Evolutionary conservation across 2,888 invertebrate genomes (phyloP), one percentile per base, ranked within the genome.

Genomic region (Tortrix viridana): DNA sequence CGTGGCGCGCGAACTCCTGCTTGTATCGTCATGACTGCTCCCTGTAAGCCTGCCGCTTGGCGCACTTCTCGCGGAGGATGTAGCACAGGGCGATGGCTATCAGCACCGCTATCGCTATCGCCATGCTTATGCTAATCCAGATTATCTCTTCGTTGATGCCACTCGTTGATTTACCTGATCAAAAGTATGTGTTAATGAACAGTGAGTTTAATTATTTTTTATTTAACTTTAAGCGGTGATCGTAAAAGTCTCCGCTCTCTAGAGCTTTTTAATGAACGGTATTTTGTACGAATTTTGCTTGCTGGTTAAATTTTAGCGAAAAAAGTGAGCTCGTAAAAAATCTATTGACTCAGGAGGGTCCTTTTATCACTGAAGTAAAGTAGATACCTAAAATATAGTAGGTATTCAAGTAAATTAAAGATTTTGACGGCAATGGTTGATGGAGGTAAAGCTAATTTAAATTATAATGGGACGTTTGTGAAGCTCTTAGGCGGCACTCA

Each of bases 121-220:
- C 96, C 96, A 96, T 96, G 58, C 96, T 96, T 83, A 97, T 96
- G 88, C 96, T 96, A 77, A 96, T 96, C 96, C 96, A 97, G 80
- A 97, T 97, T 72, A 97, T 96, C 85, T 96, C 96, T 83, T 97
- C 96, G 86, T 97, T 97, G 84, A 97, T 96, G 64, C 96, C 96
- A 75, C 96, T 96, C 78, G 96, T 95, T 26, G 96, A 96, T 74
- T 96, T 95, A 62, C 96, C 97, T 96, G 93, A n/a, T 68, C 67
- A 66, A 62, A 69, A 32, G 32, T 32, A 32, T 12, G 32, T 3
- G 9, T 32, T 12, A 32, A 12, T 41, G 14, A 41, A 41, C 41
- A n/a, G 16, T 41, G 26, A 38, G 3, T 38, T 3, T 38, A 12
- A n/a, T 7, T 37, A 6, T 18, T 57, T 26, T 60, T 22, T 19